Conservation (phyloP, 2,888 invertebrate species). For the Pycnomerus fuliginosus region DNA sequence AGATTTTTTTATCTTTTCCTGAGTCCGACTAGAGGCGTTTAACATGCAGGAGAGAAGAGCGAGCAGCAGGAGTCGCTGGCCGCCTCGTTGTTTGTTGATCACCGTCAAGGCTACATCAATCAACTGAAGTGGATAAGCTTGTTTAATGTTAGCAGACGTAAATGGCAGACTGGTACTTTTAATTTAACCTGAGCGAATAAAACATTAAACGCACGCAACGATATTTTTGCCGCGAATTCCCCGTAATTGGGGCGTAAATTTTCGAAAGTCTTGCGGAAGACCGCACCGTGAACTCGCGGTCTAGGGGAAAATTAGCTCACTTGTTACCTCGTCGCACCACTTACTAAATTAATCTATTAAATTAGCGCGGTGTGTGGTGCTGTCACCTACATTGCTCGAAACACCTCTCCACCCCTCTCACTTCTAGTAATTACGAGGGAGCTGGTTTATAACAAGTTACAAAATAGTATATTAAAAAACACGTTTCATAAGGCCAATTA, state of each 20-base stretch:
- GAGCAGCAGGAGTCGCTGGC: background rate
- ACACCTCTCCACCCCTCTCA: too few relatives aligned
- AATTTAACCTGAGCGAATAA: constrained; percentile 33
- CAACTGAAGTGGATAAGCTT: constrained; percentile 49
- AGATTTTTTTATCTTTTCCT: too few relatives aligned
- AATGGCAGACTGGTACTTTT: constrained; percentile 38
- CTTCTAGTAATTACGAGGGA: too few relatives aligned
- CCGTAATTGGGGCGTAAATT: constrained; percentile 30
- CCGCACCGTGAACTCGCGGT: constrained; percentile 33
- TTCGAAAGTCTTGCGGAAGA: constrained; percentile 25
- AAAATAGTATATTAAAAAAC: too few relatives aligned
- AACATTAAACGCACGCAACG: constrained; percentile 18
- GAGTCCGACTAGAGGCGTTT: too few relatives aligned
- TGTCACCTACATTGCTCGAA: constrained; percentile 46
- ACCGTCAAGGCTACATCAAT: constrained; percentile 49
- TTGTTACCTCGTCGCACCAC: constrained; percentile 52
- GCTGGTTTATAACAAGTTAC: too few relatives aligned
- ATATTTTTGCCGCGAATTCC: constrained; percentile 25
- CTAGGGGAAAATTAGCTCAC: constrained; percentile 49
- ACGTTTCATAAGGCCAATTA: too few relatives aligned
- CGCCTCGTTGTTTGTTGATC: constrained; percentile 32
- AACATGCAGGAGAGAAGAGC: too few relatives aligned
- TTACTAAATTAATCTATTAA: constrained; percentile 54
- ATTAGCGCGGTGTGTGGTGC: constrained; percentile 47
- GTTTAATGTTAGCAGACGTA: constrained; percentile 44